Base-by-base conservation (phyloP, 2,797 vertebrate species). In the Gallirallus australis region DNA sequence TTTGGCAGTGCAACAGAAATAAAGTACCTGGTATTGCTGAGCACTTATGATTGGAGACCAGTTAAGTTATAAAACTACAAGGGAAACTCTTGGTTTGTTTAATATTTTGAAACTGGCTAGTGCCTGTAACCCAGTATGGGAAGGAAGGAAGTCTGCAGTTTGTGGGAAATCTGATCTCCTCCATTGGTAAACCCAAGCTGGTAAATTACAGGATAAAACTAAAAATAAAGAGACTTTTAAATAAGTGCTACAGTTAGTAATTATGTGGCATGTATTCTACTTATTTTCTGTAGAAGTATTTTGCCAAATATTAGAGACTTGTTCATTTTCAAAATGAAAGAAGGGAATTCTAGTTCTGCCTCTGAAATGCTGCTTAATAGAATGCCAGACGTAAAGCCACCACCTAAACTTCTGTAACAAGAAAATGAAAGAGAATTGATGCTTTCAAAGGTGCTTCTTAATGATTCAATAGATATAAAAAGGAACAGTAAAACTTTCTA, bases 61-160 rank as follows among this genome's bases (percentile, higher is more conserved):
- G 12, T 59, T 47, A 59, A 42, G 24, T 25, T 86, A 35, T 39
- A 79, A 86, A 93, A 90, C 25, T 75, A 30, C 17, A 53, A 8
- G 40, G 31, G 52, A 45, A 88, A 37, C 19, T 77, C 47, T 48
- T 52, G 25, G 28, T 30, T 73, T 75, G 31, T 81, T 71, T 60
- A 85, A 73, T 42, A 69, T 66, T 88, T 80, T 76, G n/a, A 79
- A 85, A 87, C 31, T 82, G 27, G 50, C 21, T 45, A 53, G 17
- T 50, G 59, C 16, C 45, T 77, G 52, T 72, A 79, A 82, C 24
- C 33, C 28, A 77, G 28, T 47, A 64, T 5, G 8, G 60, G 66
- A 61, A 92, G 68, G 86, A 86, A 92, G 83, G 24, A 86, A 88
- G 47, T 59, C 50, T 89, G 87, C 39, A 80, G 59, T 72, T 88